phyloP scores from a whole-genome alignment of 1,140 invertebrate genomes.

The Neuroterus valhalla region DNA sequence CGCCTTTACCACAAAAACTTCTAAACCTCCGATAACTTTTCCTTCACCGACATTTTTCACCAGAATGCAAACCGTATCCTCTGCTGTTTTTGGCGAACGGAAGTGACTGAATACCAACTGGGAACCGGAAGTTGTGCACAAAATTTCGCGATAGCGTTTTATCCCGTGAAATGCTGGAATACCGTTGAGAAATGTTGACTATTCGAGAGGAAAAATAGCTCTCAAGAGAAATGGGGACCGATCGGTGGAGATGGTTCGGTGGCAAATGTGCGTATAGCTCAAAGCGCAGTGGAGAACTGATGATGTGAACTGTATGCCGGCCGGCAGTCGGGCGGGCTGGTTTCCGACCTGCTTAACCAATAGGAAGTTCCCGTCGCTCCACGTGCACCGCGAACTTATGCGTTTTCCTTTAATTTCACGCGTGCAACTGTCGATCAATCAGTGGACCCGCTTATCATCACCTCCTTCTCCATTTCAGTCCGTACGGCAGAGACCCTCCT shows the following conservation, averaged over 20 bases:
- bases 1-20: neutral
- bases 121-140: neutral
- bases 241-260: slow-evolving; percentile 12
- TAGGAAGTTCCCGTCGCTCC: slow-evolving; percentile 54
- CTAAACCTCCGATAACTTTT: slow-evolving; percentile 16
- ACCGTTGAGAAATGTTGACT: neutral
- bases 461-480: neutral
- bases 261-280: slow-evolving; percentile 53
- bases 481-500: neutral
- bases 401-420: slow-evolving; percentile 36
- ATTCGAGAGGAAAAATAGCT: neutral
- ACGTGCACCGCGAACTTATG: slow-evolving; percentile 42
- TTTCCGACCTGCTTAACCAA: slow-evolving; percentile 62
- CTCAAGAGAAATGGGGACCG: neutral
- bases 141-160: neutral
- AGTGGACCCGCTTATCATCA: neutral
- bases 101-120: neutral
- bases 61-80: neutral
- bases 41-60: slow-evolving; percentile 33
- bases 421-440: neutral
- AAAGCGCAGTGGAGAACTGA: slow-evolving; percentile 63
- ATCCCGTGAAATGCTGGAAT: neutral
- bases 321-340: slow-evolving; percentile 58
- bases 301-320: slow-evolving; percentile 59
- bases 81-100: neutral